Percentiles rank a stretch among this genome's conserved stretches.
phyloP scores from a whole-genome alignment of 2,888 invertebrate species.

The Heterodera filipjevi region DNA sequence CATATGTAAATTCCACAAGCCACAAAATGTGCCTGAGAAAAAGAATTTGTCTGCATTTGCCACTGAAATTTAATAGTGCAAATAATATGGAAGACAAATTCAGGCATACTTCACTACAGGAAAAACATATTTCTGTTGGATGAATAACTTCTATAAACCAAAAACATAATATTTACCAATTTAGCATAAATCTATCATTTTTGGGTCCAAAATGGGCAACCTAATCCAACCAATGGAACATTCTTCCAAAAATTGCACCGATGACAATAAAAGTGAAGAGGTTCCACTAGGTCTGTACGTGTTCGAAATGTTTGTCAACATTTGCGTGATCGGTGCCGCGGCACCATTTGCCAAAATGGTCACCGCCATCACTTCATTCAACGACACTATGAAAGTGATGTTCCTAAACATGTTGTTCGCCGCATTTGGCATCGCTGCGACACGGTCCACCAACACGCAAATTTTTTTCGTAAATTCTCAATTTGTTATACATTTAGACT shows the following conservation, averaged over 20 bases:
- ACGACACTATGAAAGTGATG: not conserved
- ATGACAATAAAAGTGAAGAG: not conserved
- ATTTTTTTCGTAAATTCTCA: not conserved
- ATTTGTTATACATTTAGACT: not conserved
- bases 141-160: too few relatives aligned
- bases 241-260: not conserved
- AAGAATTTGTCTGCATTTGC: too few relatives aligned
- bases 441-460: not conserved
- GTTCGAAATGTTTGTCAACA: not conserved
- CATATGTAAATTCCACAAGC: too few relatives aligned
- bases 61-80: too few relatives aligned
- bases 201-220: slow-evolving; percentile 8
- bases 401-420: slow-evolving; percentile 6
- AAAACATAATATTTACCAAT: too few relatives aligned
- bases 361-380: not conserved
- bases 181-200: too few relatives aligned
- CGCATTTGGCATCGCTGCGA: not conserved
- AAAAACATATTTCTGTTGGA: too few relatives aligned
- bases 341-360: slow-evolving; percentile 5
- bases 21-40: too few relatives aligned
- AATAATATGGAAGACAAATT: too few relatives aligned
- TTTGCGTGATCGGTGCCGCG: not conserved
- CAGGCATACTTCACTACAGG: too few relatives aligned
- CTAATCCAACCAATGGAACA: not conserved
- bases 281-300: not conserved